Evolutionary conservation across 2,888 invertebrate species (phyloP).

Genomic region (Apamea sordens): DNA sequence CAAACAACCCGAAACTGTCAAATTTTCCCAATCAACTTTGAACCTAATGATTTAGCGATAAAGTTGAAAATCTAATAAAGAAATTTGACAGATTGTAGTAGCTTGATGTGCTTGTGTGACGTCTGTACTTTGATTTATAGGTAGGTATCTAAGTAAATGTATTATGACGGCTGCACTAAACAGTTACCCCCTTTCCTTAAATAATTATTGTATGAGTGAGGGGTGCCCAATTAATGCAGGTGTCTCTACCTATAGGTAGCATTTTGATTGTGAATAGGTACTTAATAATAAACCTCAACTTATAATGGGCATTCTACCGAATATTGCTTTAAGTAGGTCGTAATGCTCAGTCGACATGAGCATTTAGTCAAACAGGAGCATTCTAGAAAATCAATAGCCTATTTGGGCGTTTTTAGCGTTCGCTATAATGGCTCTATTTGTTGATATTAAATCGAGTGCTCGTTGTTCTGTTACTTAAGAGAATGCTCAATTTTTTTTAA

Average conservation of each 20-base stretch:
- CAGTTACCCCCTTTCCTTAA: not conserved
- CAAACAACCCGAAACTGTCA: too few relatives aligned
- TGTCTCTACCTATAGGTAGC: not conserved
- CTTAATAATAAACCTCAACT: not conserved
- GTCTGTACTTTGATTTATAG: not conserved
- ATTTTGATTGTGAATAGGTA: not conserved
- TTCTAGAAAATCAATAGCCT: not conserved
- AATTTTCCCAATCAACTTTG: too few relatives aligned
- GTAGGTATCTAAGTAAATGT: not conserved
- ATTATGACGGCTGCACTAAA: constrained; percentile 11
- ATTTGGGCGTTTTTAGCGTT: not conserved
- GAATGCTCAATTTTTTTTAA: constrained; percentile 19
- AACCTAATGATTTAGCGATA: too few relatives aligned
- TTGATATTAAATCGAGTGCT: not conserved
- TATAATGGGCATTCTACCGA: not conserved
- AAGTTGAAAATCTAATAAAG: too few relatives aligned
- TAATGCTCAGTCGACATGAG: not conserved
- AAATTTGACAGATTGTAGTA: too few relatives aligned
- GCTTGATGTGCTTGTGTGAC: too few relatives aligned
- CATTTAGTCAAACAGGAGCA: not conserved
- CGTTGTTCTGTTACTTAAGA: not conserved
- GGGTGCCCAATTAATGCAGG: constrained; percentile 3
- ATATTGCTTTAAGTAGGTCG: not conserved
- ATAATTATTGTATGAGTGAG: constrained; percentile 4
- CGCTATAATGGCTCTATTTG: not conserved